Conservation (phyloP, 2,797 vertebrate species). For the Chromis chromis region DNA sequence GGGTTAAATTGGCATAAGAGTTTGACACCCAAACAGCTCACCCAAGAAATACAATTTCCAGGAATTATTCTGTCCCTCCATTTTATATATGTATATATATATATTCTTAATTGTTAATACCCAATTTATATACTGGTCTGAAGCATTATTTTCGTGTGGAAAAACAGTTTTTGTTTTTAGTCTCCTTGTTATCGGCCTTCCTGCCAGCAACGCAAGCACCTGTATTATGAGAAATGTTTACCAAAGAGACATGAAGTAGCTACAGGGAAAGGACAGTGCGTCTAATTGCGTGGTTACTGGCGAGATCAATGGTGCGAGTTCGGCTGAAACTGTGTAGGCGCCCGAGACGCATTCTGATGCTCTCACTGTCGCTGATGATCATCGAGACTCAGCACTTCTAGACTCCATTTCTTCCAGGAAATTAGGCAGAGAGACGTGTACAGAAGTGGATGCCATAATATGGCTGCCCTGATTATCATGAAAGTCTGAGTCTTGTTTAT, state of each 20-base stretch:
- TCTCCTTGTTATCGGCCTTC: slow-evolving; percentile 2
- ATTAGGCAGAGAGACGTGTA: slow-evolving; percentile 43
- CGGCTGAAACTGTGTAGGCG: slow-evolving; percentile 80
- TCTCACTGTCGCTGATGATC: slow-evolving; percentile 63
- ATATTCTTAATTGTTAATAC: too few relatives aligned
- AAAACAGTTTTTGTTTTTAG: not conserved
- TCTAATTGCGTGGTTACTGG: slow-evolving; percentile 62
- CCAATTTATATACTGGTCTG: not conserved
- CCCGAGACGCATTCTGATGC: slow-evolving; percentile 56
- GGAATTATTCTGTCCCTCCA: slow-evolving; percentile 26
- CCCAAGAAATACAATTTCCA: slow-evolving; percentile 25
- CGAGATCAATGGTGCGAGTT: slow-evolving; percentile 60
- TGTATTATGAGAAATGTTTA: slow-evolving; percentile 70
- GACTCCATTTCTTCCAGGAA: slow-evolving; percentile 74
- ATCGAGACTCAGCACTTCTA: slow-evolving; percentile 68
- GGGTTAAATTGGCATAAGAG: not conserved
- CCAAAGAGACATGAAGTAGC: slow-evolving; percentile 23
- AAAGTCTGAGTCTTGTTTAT: not conserved
- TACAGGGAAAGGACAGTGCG: slow-evolving; percentile 61
- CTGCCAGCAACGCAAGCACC: slow-evolving; percentile 14
- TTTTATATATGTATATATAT: too few relatives aligned
- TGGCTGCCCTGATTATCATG: not conserved
- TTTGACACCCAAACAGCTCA: slow-evolving; percentile 22
- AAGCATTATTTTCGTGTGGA: not conserved
- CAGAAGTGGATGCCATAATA: slow-evolving; percentile 44